phyloP scores from a whole-genome alignment of 2,113 vertebrate genomes.

The Daboia siamensis region DNA sequence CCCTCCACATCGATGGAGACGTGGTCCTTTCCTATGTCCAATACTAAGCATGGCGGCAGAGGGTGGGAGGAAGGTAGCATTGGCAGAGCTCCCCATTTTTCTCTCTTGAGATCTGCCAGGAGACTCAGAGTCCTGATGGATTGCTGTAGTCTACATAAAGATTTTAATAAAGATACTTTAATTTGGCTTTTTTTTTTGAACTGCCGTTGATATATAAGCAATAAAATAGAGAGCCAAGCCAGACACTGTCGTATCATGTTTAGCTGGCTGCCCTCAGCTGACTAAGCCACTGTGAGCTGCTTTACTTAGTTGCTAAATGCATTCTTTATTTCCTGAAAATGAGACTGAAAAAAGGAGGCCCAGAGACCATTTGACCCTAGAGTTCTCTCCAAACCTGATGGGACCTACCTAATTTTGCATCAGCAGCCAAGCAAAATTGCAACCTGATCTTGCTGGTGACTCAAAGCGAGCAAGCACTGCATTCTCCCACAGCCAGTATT shows the following conservation, averaged over 20 bases:
- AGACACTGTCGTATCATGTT: background rate
- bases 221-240: background rate
- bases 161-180: background rate
- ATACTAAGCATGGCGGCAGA: constrained; percentile 33
- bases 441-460: background rate
- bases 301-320: background rate
- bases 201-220: background rate
- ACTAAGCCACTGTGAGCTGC: background rate
- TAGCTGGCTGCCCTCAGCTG: background rate
- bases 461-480: background rate
- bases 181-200: background rate
- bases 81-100: background rate
- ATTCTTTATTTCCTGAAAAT: background rate
- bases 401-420: background rate
- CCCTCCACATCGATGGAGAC: constrained; percentile 73
- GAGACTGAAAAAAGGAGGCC: background rate
- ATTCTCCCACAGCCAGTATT: background rate
- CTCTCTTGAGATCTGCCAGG: background rate
- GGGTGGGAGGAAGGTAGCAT: background rate
- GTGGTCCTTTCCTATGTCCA: constrained; percentile 80
- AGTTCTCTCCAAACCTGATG: background rate
- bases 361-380: background rate
- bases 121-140: background rate
- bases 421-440: background rate
- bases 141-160: background rate